A percentile compares a stretch with the other conserved stretches of the same genome.
Conservation (phyloP, 2,888 invertebrate genomes). For the Endotricha flammealis region DNA sequence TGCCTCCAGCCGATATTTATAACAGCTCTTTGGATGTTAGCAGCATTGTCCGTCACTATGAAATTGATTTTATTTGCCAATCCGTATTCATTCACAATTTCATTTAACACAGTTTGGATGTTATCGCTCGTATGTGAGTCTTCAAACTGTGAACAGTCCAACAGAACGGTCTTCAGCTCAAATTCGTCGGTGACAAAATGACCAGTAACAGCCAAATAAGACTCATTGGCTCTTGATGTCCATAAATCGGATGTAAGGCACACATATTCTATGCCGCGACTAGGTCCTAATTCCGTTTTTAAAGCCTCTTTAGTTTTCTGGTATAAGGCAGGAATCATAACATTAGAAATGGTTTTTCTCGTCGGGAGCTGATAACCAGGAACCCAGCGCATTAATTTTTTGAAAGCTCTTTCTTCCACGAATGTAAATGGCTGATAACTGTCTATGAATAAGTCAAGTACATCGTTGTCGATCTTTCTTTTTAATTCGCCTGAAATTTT, state of each 20-base stretch:
- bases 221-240: background rate
- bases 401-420: no score
- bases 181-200: background rate
- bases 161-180: background rate
- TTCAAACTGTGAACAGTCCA: background rate
- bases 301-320: background rate
- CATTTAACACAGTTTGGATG: background rate
- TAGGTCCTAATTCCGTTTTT: background rate
- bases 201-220: background rate
- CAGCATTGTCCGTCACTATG: constrained; percentile 13
- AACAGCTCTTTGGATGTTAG: constrained; percentile 11
- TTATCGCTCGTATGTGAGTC: background rate
- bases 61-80: background rate
- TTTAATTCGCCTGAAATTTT: constrained; percentile 6
- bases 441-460: no score
- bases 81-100: background rate
- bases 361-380: background rate
- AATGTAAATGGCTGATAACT: no score
- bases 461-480: constrained; percentile 3
- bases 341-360: background rate
- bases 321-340: background rate
- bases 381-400: no score
- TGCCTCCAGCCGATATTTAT: constrained; percentile 20
- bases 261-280: no score
- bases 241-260: background rate